Percentiles rank a stretch among this genome's conserved stretches.
Evolutionary conservation across 2,113 vertebrate species (phyloP).

Genomic region (Ranitomeya imitator): DNA sequence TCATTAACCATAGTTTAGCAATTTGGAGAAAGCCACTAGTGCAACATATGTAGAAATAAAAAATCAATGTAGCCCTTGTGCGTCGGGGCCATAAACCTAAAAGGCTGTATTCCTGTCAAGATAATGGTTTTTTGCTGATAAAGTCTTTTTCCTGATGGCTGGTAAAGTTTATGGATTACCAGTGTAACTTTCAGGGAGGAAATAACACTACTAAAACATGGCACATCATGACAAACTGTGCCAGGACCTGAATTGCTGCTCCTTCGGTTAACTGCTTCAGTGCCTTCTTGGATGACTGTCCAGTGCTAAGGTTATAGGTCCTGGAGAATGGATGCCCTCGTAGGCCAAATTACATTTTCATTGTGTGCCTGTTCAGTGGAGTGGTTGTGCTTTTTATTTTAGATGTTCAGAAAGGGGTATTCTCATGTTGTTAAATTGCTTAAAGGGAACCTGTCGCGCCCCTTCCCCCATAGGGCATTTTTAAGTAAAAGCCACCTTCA

Average conservation of each 20-base stretch:
- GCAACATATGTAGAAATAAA: slow-evolving; percentile 56
- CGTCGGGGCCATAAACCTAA: slow-evolving; percentile 47
- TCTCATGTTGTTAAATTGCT: no score
- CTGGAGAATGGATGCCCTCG: neutral
- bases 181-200: slow-evolving; percentile 41
- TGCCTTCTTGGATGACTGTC: neutral
- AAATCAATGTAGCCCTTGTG: slow-evolving; percentile 50
- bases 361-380: neutral
- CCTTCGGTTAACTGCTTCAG: slow-evolving; percentile 39
- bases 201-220: slow-evolving; percentile 43
- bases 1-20: slow-evolving; percentile 50
- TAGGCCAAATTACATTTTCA: neutral
- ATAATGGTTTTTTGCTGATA: slow-evolving; percentile 55
- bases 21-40: slow-evolving; percentile 51
- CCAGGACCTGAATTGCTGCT: neutral
- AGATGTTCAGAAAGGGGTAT: neutral
- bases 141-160: slow-evolving; percentile 50
- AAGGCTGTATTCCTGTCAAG: slow-evolving; percentile 49
- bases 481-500: no score
- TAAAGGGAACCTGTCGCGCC: no score
- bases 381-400: neutral
- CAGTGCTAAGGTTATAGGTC: neutral
- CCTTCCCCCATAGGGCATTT: no score
- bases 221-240: slow-evolving; percentile 31
- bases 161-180: slow-evolving; percentile 54